Percentiles rank a stretch among this genome's conserved stretches.
Evolutionary conservation across 2,113 vertebrate genomes (phyloP).

Genomic region (Chaetorhynchus papuensis): DNA sequence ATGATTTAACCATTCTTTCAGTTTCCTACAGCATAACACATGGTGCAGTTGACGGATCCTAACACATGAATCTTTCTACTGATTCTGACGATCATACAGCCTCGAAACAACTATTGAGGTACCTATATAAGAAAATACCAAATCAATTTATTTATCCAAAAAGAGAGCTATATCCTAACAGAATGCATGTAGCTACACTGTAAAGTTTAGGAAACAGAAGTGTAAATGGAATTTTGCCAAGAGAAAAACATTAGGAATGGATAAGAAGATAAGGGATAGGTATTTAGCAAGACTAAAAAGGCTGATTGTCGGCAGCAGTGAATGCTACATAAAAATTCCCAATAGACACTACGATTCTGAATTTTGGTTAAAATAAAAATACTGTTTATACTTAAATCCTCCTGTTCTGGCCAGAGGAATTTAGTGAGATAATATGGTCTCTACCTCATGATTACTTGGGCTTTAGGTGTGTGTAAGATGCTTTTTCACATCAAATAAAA

Average conservation of each 20-base stretch:
- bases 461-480: neutral
- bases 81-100: neutral
- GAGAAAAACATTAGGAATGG: neutral
- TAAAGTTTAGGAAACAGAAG: neutral
- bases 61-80: neutral
- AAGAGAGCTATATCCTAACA: neutral
- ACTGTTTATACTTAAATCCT: neutral
- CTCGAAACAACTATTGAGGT: neutral
- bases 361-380: neutral
- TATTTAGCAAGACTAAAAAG: neutral
- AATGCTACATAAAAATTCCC: neutral
- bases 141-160: neutral
- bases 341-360: neutral
- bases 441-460: neutral
- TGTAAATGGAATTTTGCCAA: neutral
- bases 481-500: neutral
- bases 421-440: neutral
- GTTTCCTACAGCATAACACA: neutral
- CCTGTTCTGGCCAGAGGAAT: neutral
- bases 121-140: neutral
- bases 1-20: neutral
- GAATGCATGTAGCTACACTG: neutral
- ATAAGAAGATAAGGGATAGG: neutral
- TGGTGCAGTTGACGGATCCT: neutral
- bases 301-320: neutral